Base-by-base conservation (phyloP, 1,140 invertebrate genomes). In the Lordiphosa mommai region DNA sequence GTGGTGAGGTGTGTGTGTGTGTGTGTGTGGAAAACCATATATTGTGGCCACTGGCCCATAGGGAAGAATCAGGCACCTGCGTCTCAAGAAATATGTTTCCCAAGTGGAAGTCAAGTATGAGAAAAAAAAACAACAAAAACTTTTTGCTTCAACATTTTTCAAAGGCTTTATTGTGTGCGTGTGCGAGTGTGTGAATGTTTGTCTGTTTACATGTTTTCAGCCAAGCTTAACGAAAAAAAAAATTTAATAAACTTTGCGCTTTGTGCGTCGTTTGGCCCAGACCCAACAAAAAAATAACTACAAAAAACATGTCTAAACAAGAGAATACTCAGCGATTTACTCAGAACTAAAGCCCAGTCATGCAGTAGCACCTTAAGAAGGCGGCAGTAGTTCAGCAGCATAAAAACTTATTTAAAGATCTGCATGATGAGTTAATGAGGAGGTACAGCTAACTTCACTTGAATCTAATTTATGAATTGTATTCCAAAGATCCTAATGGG, bases 31-130 rank as follows among this genome's bases (percentile, higher is more conserved):
- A 13, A 10, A 12, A 7, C 12, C 34, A 38, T 23, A 20, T 6
- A 10, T n/a, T 41, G 17, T 20, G 17, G 16, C 37, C n/a, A 1
- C 40, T 16, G 23, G 7, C 4, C 53, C 58, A 47, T 4, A n/a
- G 53, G 27, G 53, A 41, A 14, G 27, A 32, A 4, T 47, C 36
- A 50, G 56, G 20, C 55, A 59, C 52, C 58, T 57, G 51, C 17
- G 38, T 5, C 27, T 48, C 41, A 30, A 37, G 47, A 71, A 72
- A 63, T 57, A 72, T 77, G 61, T 43, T 59, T 23, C 58, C 58
- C 43, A 58, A 66, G 56, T 61, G 47, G 48, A 46, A 71, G 55
- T 68, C 55, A 79, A 72, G 69, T 72, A 72, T 77, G 73, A 68
- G 47, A 59, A 72, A 44, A 23, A 46, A 46, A 60, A 14, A 27